phyloP scores from a whole-genome alignment of 2,888 invertebrate genomes.

The Bugula neritina region DNA sequence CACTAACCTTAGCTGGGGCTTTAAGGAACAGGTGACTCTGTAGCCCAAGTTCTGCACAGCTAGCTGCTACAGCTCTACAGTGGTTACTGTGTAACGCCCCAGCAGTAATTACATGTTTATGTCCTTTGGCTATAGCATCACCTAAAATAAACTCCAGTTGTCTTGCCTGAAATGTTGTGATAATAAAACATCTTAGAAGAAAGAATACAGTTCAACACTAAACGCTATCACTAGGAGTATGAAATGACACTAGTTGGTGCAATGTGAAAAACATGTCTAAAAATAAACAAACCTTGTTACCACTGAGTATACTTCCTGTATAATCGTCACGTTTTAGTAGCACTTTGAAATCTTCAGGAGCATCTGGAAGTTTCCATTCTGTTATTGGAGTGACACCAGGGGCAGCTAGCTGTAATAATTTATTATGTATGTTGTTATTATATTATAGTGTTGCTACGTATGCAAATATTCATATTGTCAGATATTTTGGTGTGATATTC shows the following conservation, averaged over 20 bases:
- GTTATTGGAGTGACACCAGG: constrained; percentile 43
- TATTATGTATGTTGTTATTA: too few relatives aligned
- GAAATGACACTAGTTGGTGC: too few relatives aligned
- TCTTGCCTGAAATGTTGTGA: too few relatives aligned
- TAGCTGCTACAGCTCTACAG: constrained; percentile 41
- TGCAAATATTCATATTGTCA: neutral
- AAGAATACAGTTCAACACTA: too few relatives aligned
- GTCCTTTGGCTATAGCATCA: constrained; percentile 38
- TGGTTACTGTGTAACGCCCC: constrained; percentile 47
- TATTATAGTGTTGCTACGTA: too few relatives aligned
- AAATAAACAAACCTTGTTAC: constrained; percentile 44
- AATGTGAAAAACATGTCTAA: too few relatives aligned
- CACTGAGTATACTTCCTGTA: constrained; percentile 42
- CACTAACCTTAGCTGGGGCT: constrained; percentile 34
- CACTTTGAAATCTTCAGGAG: constrained; percentile 35
- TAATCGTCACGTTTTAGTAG: constrained; percentile 45
- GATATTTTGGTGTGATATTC: neutral
- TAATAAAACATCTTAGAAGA: too few relatives aligned
- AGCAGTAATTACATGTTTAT: constrained; percentile 44
- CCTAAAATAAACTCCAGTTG: constrained; percentile 49
- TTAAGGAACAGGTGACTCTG: constrained; percentile 40
- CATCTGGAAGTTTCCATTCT: constrained; percentile 37
- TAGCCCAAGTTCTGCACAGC: constrained; percentile 39
- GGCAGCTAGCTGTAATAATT: too few relatives aligned
- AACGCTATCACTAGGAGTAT: too few relatives aligned